These are phyloP conservation scores for Ommatoiulus sabulosus DNA, from an alignment of 2,888 invertebrate species.

Conservation along the genomic window DNA sequence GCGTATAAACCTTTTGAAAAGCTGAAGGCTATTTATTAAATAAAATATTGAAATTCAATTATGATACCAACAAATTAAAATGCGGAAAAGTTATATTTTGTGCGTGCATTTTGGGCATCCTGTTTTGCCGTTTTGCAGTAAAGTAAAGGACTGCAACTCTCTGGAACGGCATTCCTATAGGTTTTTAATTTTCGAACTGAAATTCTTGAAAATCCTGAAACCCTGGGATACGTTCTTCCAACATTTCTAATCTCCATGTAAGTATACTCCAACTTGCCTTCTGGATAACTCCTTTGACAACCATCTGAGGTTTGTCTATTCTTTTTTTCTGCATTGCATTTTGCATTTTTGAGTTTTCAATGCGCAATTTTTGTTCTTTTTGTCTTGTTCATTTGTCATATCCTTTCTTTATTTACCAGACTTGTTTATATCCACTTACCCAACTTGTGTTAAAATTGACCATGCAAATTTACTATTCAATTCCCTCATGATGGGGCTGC, in stretches of 20 bases:
- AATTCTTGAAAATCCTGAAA: too few species aligned
- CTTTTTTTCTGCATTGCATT: background rate
- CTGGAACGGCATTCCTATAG: too few species aligned
- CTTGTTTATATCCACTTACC: background rate
- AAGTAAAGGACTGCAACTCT: too few species aligned
- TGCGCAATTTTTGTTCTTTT: background rate
- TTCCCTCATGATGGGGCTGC: background rate
- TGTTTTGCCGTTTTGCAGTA: too few species aligned
- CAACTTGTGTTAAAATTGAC: background rate
- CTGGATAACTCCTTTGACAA: conserved; percentile 10
- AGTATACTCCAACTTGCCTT: background rate
- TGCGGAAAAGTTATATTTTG: too few species aligned
- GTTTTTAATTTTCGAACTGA: too few species aligned
- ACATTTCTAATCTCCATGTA: background rate
- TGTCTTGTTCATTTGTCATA: background rate
- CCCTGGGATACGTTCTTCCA: too few species aligned
- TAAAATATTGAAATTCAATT: background rate
- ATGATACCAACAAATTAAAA: too few species aligned
- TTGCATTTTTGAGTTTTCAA: background rate
- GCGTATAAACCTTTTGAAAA: background rate
- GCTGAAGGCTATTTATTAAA: background rate
- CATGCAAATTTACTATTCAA: background rate
- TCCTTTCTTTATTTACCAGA: background rate
- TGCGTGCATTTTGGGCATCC: too few species aligned
- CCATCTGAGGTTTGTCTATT: conserved; percentile 32